phyloP scores from a whole-genome alignment of 2,113 vertebrate species.

The Polypterus bichir region DNA sequence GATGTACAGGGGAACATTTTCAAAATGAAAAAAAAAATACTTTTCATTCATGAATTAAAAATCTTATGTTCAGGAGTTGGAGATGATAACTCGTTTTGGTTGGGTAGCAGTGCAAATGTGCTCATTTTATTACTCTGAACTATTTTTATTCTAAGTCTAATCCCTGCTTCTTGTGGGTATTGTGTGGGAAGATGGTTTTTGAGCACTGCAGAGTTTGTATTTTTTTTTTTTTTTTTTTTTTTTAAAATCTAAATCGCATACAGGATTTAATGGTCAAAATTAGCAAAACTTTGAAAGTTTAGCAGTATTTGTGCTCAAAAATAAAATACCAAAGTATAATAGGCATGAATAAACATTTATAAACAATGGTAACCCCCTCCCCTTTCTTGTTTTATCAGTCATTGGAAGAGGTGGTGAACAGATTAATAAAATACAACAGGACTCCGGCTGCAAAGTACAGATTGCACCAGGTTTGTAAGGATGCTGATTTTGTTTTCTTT shows the following conservation, averaged over 20 bases:
- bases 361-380: not conserved
- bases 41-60: too few species aligned
- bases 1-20: not conserved
- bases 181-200: too few species aligned
- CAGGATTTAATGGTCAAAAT: not conserved
- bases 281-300: too few species aligned
- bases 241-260: not conserved
- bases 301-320: too few species aligned
- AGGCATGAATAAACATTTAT: not conserved
- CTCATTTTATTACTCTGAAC: too few species aligned
- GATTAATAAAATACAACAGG: conserved; percentile 90
- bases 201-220: not conserved
- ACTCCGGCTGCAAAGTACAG: conserved; percentile 89
- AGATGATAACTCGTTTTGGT: too few species aligned
- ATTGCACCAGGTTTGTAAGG: conserved; percentile 69
- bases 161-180: too few species aligned
- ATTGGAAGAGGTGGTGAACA: conserved; percentile 87
- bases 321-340: too few species aligned
- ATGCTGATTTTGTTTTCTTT: too few species aligned
- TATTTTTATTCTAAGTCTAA: too few species aligned
- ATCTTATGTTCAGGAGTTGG: too few species aligned
- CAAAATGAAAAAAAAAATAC: not conserved
- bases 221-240: not conserved
- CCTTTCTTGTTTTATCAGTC: conserved; percentile 39
- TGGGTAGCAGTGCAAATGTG: too few species aligned